These are phyloP conservation scores for Geodia barretti DNA, from an alignment of 37 sponge, comb jelly and placozoan species.

Conservation along the genomic window DNA sequence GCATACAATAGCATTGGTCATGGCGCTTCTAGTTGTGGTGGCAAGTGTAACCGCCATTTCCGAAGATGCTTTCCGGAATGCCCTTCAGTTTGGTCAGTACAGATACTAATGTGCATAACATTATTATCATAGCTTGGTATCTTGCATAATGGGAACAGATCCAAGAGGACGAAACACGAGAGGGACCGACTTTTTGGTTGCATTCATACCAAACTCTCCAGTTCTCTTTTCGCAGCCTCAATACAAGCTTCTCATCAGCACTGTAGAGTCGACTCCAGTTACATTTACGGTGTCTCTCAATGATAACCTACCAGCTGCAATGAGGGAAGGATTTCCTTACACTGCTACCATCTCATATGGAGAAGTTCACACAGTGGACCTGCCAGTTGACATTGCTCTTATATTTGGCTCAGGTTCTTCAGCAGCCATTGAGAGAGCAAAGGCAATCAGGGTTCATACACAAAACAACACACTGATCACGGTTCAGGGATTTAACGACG, in stretches of 20 bases:
- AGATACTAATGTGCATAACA: too few species aligned
- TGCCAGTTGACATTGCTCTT: not conserved
- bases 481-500: constrained; percentile 39
- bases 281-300: not conserved
- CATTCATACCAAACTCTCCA: not conserved
- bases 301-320: not conserved
- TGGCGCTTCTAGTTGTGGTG: too few species aligned
- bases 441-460: constrained; percentile 1
- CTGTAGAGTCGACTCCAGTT: not conserved
- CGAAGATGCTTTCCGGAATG: too few species aligned
- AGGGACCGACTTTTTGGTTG: not conserved
- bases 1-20: too few species aligned
- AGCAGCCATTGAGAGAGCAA: not conserved
- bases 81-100: too few species aligned
- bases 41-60: too few species aligned
- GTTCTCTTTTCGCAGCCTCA: not conserved
- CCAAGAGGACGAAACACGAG: not conserved
- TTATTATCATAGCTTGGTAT: too few species aligned
- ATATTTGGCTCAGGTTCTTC: not conserved
- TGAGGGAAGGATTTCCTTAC: not conserved
- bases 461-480: not conserved
- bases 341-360: not conserved
- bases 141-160: too few species aligned
- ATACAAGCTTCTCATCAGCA: not conserved
- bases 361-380: not conserved